Evolutionary conservation across 2,888 invertebrate genomes (phyloP).

Genomic region (Dorcus parallelipipedus): DNA sequence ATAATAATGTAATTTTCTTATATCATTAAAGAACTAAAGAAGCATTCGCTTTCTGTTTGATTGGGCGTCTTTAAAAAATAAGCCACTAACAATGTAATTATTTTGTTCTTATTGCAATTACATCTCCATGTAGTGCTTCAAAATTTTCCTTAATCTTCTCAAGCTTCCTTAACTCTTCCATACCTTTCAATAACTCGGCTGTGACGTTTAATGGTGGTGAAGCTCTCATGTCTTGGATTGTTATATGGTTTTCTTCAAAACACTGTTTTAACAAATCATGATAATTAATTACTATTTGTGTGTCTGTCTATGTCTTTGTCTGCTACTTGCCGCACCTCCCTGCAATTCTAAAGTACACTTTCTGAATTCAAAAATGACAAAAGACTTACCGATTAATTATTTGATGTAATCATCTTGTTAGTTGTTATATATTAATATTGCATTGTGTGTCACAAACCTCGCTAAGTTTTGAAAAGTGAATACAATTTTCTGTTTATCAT

Average conservation of each 20-base stretch:
- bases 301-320: conserved; percentile 15
- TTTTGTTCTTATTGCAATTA: too few relatives aligned
- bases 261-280: conserved; percentile 20
- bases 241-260: conserved; percentile 14
- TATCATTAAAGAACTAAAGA: too few relatives aligned
- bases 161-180: too few relatives aligned
- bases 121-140: too few relatives aligned
- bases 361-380: conserved; percentile 14
- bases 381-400: conserved; percentile 16
- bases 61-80: too few relatives aligned
- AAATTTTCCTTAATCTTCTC: too few relatives aligned
- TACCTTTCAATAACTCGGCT: too few relatives aligned
- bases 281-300: conserved; percentile 14
- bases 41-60: too few relatives aligned
- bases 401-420: conserved; percentile 38
- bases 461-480: conserved; percentile 39
- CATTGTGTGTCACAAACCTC: conserved; percentile 39
- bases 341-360: not conserved
- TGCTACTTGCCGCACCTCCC: conserved; percentile 19
- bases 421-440: conserved; percentile 41
- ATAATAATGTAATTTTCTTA: too few relatives aligned
- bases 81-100: too few relatives aligned
- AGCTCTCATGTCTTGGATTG: too few relatives aligned
- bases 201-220: too few relatives aligned
- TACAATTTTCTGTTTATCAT: conserved; percentile 34